Evolutionary conservation across 2,888 invertebrate species (phyloP), one percentile per base, ranked within the genome.

Genomic region (Agrotis exclamationis): DNA sequence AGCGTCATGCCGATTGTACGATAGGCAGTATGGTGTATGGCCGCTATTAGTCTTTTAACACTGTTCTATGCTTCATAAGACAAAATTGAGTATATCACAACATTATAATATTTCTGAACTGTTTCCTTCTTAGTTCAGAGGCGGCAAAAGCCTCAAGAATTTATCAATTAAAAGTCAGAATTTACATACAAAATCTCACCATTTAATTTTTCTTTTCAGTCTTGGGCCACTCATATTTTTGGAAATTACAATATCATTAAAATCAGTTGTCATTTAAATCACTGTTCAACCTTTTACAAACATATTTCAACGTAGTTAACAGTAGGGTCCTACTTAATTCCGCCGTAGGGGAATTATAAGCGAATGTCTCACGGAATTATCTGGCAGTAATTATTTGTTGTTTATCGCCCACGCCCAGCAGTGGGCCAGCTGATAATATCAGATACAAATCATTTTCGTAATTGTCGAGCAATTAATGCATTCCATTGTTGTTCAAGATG

Each of bases 361-460:
- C 59, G 44, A 83, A 64, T 80, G 75, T 71, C 67, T 78, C 67
- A 70, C 70, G 6, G 60, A 79, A 76, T 79, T 68, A 76, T 79
- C 87, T 84, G 82, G 56, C 79, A 66, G 82, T 87, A 91, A 91
- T 91, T 90, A 91, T 87, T 83, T 80, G 70, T 82, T 77, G 82
- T 88, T 85, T 85, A 83, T 85, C 82, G 70, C 79, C 78, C 79
- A 80, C 80, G 85, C 82, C 85, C 82, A 73, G 80, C 86, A 81
- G 85, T 88, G 87, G 85, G 84, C 68, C 72, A 75, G 82, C 75
- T 67, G 78, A 84, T 83, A 73, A 18, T 78, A 85, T 85, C 78
- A 72, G 82, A 83, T 76, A 89, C 90, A 91, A 91, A 91, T 89
- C 87, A 91, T 89, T 89, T 88, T 86, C 77, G 84, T 91, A 89